Percentiles rank a stretch among this genome's conserved stretches.
Evolutionary conservation across 2,888 invertebrate species (phyloP).

Genomic region (Cataglyphis cursor): DNA sequence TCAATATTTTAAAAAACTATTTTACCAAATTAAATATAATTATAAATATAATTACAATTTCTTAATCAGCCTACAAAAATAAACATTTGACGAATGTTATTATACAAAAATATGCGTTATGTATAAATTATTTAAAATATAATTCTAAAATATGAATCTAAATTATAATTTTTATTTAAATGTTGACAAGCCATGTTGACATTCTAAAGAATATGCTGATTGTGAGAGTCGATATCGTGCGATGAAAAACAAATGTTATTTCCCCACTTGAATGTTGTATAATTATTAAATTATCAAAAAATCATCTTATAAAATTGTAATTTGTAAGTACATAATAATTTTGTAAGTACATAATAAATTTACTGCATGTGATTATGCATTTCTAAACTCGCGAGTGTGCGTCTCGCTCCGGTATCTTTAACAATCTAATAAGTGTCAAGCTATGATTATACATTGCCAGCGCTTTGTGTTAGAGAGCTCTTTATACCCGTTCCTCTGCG

Average conservation of each 20-base stretch:
- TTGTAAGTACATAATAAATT: slow-evolving; percentile 43
- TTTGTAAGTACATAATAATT: slow-evolving; percentile 40
- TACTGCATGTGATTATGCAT: slow-evolving; percentile 14
- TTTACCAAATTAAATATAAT: neutral
- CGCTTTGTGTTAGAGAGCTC: slow-evolving; percentile 28
- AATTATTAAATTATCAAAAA: slow-evolving; percentile 7
- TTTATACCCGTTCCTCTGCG: slow-evolving; percentile 16
- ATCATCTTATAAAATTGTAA: neutral
- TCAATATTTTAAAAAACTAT: neutral
- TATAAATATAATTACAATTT: neutral
- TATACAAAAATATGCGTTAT: neutral
- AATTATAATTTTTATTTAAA: slow-evolving; percentile 4
- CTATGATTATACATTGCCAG: slow-evolving; percentile 17
- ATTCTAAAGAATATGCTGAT: neutral
- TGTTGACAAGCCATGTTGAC: neutral
- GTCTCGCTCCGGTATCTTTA: slow-evolving; percentile 46
- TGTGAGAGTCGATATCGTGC: neutral
- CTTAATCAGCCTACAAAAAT: neutral
- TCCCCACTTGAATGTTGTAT: neutral
- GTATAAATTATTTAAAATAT: neutral
- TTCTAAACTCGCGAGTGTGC: slow-evolving; percentile 10
- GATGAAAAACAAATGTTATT: slow-evolving; percentile 13
- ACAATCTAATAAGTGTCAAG: slow-evolving; percentile 57
- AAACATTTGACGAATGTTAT: neutral
- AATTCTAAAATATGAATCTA: neutral